Percentiles rank a stretch among this genome's conserved stretches.
These are phyloP conservation scores for Ictalurus punctatus DNA, from an alignment of 2,113 vertebrate genomes.

Conservation along the genomic window DNA sequence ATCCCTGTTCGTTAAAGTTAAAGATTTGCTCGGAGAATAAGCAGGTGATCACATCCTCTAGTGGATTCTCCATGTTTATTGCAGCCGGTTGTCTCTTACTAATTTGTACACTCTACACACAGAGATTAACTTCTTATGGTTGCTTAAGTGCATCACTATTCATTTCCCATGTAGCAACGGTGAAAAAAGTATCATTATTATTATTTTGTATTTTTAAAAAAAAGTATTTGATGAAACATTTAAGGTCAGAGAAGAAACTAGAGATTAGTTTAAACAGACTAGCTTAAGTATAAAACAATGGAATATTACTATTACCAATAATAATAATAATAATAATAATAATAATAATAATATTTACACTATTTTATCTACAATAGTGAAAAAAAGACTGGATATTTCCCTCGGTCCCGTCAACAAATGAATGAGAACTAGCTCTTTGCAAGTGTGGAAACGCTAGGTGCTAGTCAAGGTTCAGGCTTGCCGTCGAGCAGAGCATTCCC, in stretches of 20 bases:
- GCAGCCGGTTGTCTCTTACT: background rate
- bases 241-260: background rate
- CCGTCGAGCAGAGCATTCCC: slow-evolving; percentile 43
- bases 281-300: background rate
- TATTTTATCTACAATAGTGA: background rate
- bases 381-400: background rate
- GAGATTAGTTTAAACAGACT: background rate
- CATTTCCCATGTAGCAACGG: background rate
- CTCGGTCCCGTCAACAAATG: background rate
- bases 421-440: background rate
- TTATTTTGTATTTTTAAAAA: background rate
- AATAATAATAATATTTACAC: background rate
- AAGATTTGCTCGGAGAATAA: background rate
- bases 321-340: background rate
- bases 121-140: too few species aligned
- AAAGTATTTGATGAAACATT: background rate
- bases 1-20: background rate
- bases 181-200: background rate
- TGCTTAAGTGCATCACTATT: background rate
- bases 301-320: background rate
- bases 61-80: background rate
- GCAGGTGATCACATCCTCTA: background rate
- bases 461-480: slow-evolving; percentile 15
- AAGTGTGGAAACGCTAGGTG: background rate
- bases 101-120: background rate